phyloP scores from a whole-genome alignment of 2,888 invertebrate genomes.

The Amphipoea oculea region DNA sequence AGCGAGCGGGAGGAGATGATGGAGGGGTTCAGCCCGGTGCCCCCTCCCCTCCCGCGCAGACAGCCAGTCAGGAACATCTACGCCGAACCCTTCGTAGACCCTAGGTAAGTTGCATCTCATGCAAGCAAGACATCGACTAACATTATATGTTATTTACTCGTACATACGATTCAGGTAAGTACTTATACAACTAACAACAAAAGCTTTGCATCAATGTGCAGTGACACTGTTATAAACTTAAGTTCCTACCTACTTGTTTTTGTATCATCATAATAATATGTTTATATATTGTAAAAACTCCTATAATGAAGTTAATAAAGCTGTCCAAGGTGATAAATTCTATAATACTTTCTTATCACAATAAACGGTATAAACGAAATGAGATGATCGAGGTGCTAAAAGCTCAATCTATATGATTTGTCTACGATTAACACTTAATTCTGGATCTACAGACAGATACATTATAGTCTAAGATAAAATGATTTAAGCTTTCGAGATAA shows the following conservation, averaged over 20 bases:
- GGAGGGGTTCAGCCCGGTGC: conserved; percentile 90
- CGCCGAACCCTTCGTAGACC: conserved; percentile 92
- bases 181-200: conserved; percentile 47
- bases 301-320: neutral
- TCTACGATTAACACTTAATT: conserved; percentile 45
- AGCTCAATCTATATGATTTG: conserved; percentile 42
- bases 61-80: conserved; percentile 92
- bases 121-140: conserved; percentile 58
- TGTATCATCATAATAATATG: neutral
- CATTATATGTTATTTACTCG: conserved; percentile 13
- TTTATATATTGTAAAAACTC: neutral
- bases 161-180: conserved; percentile 58
- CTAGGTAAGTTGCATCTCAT: conserved; percentile 83
- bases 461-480: conserved; percentile 52
- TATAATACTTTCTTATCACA: conserved; percentile 7
- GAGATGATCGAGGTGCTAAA: conserved; percentile 31
- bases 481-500: conserved; percentile 56
- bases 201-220: conserved; percentile 25
- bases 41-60: conserved; percentile 91
- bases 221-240: conserved; percentile 25
- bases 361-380: conserved; percentile 31
- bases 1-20: conserved; percentile 90
- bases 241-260: neutral
- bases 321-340: neutral
- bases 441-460: conserved; percentile 35